phyloP scores from a whole-genome alignment of 2,888 invertebrate genomes.

The Caradrina kadenii region DNA sequence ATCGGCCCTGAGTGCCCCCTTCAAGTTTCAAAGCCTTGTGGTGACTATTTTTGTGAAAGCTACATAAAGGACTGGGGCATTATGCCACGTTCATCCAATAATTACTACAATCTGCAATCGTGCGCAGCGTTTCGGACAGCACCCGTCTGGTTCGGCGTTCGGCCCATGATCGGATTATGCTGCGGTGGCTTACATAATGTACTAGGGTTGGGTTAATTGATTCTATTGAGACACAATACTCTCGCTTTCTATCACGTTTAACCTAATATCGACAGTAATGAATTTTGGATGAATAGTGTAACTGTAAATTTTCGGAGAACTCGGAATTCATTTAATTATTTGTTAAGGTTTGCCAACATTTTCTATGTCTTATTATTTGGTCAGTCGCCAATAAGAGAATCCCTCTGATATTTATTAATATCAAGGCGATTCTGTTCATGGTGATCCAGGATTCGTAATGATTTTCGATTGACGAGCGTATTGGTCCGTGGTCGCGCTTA shows the following conservation, averaged over 20 bases:
- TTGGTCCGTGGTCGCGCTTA: too few species aligned
- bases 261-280: slow-evolving; percentile 16
- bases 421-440: too few species aligned
- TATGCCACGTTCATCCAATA: not conserved
- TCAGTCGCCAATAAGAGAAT: too few species aligned
- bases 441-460: too few species aligned
- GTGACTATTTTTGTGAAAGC: too few species aligned
- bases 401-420: too few species aligned
- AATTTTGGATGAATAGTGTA: slow-evolving; percentile 6
- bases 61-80: too few species aligned
- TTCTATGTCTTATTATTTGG: too few species aligned
- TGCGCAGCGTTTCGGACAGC: slow-evolving; percentile 6
- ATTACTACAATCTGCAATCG: slow-evolving; percentile 24
- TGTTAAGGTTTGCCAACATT: too few species aligned
- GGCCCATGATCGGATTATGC: slow-evolving; percentile 46
- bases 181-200: slow-evolving; percentile 56
- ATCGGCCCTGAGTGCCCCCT: too few species aligned
- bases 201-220: slow-evolving; percentile 53
- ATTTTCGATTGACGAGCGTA: too few species aligned
- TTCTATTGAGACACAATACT: slow-evolving; percentile 48
- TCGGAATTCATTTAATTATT: not conserved
- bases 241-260: slow-evolving; percentile 30
- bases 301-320: slow-evolving; percentile 1
- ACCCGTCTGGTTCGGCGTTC: slow-evolving; percentile 6
- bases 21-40: too few species aligned